Base-by-base conservation (phyloP, 2,888 invertebrate species). In the Eumerus sabulonum region DNA sequence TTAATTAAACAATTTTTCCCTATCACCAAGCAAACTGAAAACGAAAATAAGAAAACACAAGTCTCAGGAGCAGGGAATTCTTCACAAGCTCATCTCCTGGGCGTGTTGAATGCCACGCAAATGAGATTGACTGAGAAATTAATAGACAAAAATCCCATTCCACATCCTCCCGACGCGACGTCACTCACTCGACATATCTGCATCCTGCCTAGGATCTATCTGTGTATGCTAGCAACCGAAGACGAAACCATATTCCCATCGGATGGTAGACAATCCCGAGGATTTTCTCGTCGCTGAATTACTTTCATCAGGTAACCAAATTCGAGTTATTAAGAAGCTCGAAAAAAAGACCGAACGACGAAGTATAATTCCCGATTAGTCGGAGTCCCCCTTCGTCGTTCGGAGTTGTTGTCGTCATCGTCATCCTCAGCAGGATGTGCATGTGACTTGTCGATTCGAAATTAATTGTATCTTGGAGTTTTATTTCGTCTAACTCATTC, bases 401-500 rank as follows among this genome's bases (percentile, higher is more conserved):
- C 19, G n/a, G 35, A 40, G 40, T 19, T 57, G n/a, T 40, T 44
- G 13, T 62, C 67, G 16, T 74, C 47, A 51, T 59, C 67, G 47
- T 50, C 57, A 57, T 68, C 56, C 35, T 59, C 53, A 51, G 38
- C 47, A 50, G 67, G 67, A 63, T 77, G 48, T 67, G 77, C 72
- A 77, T 67, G 72, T 76, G 76, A 60, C 72, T 72, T 45, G 60
- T 70, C 68, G 74, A 79, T 79, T 79, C 74, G 27, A 79, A 79
- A 74, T 70, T 70, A 74, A 79, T 79, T 79, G 74, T 79, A 72
- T 79, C 64, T 74, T 59, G 48, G 59, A 79, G 64, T 79, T 79
- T 74, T 79, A 68, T 79, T 74, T 74, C 51, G 79, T 79, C 79
- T 79, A 35, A 40, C 74, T 56, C 68, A 56, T 74, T 79, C 67